Evolutionary conservation across 2,113 vertebrate genomes (phyloP).

Genomic region (Eulemur macaco): DNA sequence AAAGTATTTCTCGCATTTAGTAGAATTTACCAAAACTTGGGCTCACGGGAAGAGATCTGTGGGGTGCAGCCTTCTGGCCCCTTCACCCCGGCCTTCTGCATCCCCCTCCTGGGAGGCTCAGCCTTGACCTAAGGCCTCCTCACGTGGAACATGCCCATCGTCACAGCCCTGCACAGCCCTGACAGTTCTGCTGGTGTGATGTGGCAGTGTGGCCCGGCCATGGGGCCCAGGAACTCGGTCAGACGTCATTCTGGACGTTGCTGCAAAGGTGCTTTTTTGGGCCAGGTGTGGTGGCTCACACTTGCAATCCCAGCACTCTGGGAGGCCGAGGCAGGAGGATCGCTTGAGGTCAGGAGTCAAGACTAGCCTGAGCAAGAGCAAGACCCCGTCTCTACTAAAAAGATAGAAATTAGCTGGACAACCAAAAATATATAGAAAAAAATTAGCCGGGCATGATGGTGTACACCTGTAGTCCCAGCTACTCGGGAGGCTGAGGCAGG

Average conservation of each 20-base stretch:
- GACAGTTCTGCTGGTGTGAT: too few species aligned
- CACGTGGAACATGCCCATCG: accelerated
- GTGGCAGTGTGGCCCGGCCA: neutral
- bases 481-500: too few species aligned
- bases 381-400: too few species aligned
- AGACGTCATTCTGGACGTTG: neutral
- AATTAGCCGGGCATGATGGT: too few species aligned
- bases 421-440: too few species aligned
- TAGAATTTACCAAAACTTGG: neutral
- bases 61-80: neutral
- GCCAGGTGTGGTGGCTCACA: accelerated
- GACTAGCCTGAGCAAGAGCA: too few species aligned
- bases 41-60: accelerated
- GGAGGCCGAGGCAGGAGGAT: too few species aligned
- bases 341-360: too few species aligned
- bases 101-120: neutral
- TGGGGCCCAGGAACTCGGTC: neutral
- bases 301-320: too few species aligned
- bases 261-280: neutral
- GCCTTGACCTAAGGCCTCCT: neutral
- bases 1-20: neutral
- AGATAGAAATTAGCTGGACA: too few species aligned
- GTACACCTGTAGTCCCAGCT: too few species aligned
- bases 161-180: neutral
- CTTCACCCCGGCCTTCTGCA: accelerated